Evolutionary conservation across 1,140 invertebrate genomes (phyloP), one percentile per base, ranked within the genome.

Genomic region (Drosophila sp.): DNA sequence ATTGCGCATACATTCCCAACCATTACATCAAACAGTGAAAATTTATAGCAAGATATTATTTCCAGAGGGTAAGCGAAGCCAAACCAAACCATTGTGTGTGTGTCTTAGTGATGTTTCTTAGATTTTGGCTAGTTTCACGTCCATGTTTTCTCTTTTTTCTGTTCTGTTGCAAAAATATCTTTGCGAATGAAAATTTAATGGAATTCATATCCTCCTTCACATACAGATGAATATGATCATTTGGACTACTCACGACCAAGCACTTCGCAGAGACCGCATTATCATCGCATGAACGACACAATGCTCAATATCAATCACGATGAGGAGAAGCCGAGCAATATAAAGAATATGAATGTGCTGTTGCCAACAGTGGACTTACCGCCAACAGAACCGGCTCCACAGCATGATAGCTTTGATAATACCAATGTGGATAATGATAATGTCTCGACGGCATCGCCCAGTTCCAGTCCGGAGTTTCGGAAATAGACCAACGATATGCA

Each of bases 231-330:
- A 90, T 98, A 98, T 79, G 97, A 98, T 92, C 96, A 97, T 90
- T 92, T 98, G 66, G 96, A 97, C 90, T 97, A 97, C 89, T 96
- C 95, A 10, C 94, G 97, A 66, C 96, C 97, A 1, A 94, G 94
- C 7, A 96, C 95, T 76, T 95, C 95, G 23, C 95, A 95, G 93
- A 97, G 97, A 89, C 95, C 96, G 2, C 96, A 97, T 84, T 98
- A 97, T 92, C 97, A 97, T 90, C 93, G 95, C 72, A 92, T 92
- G 91, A 91, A 92, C 61, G 89, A 92, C 35, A 75, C 89, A 11
- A 72, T 90, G 75, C 72, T 91, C 4, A 91, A 91, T 57, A 90
- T 91, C 1, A 91, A 91, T 63, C 79, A 69, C 1, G 82, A 90
- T 33, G 90, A 91, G 66, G 90, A 91, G 64, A 91, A 91, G 60